Conservation (phyloP, 2,113 vertebrate species). For the Heliornis fulica region DNA sequence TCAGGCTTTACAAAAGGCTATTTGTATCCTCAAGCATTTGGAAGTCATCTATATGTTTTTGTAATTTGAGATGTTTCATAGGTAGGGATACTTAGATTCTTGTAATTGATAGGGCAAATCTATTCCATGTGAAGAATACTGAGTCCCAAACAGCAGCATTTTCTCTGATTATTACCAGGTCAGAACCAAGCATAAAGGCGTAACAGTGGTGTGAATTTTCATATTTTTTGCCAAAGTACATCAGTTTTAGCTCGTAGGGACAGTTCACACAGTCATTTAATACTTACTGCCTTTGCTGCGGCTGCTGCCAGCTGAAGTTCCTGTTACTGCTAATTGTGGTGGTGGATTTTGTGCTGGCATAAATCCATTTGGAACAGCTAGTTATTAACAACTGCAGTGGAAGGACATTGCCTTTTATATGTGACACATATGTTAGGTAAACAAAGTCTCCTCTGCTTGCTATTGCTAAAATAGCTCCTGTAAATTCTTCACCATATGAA, state of each 20-base stretch:
- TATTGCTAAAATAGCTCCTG: not conserved
- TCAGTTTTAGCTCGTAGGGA: not conserved
- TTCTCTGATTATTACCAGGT: not conserved
- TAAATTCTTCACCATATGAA: not conserved
- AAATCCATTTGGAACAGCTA: constrained; percentile 7
- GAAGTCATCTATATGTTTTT: not conserved
- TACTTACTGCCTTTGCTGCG: not conserved
- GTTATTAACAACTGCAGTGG: not conserved
- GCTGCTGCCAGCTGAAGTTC: constrained; percentile 30
- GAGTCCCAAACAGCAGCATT: not conserved
- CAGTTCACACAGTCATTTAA: not conserved
- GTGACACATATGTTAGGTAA: not conserved
- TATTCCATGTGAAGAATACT: not conserved
- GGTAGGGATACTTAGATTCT: not conserved
- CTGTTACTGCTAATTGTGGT: not conserved
- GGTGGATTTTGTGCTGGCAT: constrained; percentile 39
- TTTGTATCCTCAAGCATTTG: not conserved
- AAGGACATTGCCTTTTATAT: not conserved
- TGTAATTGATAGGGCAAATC: not conserved
- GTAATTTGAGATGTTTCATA: not conserved
- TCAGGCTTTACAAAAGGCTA: not conserved
- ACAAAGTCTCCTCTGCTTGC: not conserved
- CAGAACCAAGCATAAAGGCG: not conserved
- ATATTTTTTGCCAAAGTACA: not conserved
- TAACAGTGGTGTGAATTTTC: not conserved